Evolutionary conservation across 2,113 vertebrate genomes (phyloP).

Genomic region (Oreochromis aureus): DNA sequence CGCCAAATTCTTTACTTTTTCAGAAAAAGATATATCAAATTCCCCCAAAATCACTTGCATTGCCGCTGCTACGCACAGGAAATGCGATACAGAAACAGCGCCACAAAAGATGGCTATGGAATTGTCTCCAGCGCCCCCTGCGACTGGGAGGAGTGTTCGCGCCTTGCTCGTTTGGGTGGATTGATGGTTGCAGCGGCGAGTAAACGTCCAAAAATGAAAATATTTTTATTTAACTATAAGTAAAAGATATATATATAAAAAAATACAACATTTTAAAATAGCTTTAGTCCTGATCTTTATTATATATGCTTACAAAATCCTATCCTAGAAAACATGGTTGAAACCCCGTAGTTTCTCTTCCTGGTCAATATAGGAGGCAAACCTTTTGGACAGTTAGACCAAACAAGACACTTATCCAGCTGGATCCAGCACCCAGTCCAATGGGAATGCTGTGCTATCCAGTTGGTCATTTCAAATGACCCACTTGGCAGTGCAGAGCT

Average conservation of each 20-base stretch:
- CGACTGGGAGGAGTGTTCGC: not conserved
- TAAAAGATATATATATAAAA: not conserved
- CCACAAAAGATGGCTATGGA: not conserved
- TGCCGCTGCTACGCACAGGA: conserved; percentile 5
- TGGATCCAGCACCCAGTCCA: not conserved
- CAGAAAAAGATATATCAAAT: not conserved
- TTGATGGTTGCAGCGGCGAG: not conserved
- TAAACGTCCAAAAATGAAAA: not conserved
- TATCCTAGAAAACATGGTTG: not conserved
- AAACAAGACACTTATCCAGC: not conserved
- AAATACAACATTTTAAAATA: not conserved
- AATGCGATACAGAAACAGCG: not conserved
- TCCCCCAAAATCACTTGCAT: not conserved
- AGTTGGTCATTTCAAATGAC: not conserved
- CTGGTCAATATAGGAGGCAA: not conserved
- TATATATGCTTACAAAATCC: not conserved
- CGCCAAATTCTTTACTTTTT: not conserved
- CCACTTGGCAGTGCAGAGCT: not conserved
- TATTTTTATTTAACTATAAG: not conserved
- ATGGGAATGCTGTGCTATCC: not conserved
- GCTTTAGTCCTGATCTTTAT: not conserved
- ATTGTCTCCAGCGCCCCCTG: not conserved
- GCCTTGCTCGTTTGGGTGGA: not conserved
- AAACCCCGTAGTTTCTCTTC: not conserved
- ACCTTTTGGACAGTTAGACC: not conserved